Conservation (phyloP, 2,797 vertebrate species). For the Salmo trutta region DNA sequence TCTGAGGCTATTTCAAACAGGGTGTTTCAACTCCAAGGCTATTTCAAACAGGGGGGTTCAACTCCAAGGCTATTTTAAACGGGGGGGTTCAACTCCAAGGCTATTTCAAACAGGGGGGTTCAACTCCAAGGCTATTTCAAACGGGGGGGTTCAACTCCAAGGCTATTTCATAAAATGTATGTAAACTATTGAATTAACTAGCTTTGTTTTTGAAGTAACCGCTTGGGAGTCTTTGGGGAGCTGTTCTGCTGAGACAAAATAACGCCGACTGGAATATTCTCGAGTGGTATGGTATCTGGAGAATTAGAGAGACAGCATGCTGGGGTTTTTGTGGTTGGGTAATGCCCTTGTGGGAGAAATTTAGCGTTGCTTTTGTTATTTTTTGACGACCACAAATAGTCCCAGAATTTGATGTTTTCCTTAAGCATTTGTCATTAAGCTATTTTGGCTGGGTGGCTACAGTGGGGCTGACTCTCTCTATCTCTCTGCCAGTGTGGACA, state of each 20-base stretch:
- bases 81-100: no score
- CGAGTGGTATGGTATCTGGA: conserved; percentile 18
- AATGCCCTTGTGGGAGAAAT: conserved; percentile 53
- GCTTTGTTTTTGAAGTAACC: conserved; percentile 29
- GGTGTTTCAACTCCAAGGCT: no score
- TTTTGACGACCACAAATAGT: conserved; percentile 51
- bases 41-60: no score
- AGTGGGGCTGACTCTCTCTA: conserved; percentile 19
- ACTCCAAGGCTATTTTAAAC: no score
- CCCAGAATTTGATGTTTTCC: conserved; percentile 61
- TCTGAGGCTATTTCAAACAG: no score
- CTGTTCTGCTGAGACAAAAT: conserved; percentile 40
- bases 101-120: no score
- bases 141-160: no score
- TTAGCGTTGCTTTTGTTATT: conserved; percentile 40
- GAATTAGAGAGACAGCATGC: conserved; percentile 10
- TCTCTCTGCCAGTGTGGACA: conserved; percentile 58
- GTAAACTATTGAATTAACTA: conserved; percentile 31
- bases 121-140: no score
- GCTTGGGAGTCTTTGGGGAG: conserved; percentile 16
- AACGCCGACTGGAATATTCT: conserved; percentile 28
- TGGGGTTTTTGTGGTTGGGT: conserved; percentile 52
- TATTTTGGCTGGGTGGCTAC: conserved; percentile 56
- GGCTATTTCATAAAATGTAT: conserved; percentile 13
- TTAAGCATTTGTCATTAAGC: conserved; percentile 67